These are phyloP conservation scores for Unio pictorum DNA, from an alignment of 2,888 invertebrate genomes.

Conservation along the genomic window DNA sequence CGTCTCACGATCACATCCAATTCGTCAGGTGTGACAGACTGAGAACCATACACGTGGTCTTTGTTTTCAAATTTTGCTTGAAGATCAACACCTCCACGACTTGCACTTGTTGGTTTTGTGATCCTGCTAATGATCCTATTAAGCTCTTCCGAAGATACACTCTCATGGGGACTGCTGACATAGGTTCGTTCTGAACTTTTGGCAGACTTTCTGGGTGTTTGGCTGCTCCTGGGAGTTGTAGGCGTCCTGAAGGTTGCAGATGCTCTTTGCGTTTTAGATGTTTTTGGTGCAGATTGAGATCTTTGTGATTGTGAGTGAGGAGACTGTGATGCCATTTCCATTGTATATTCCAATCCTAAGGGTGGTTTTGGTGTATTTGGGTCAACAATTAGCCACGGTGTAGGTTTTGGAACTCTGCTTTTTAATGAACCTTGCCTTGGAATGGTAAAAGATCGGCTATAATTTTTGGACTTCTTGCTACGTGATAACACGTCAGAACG, in stretches of 20 bases:
- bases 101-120: conserved; percentile 46
- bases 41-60: conserved; percentile 47
- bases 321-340: too few species aligned
- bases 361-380: conserved; percentile 4
- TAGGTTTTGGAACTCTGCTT: conserved; percentile 23
- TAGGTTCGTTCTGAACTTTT: conserved; percentile 16
- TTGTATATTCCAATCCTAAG: too few species aligned
- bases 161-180: conserved; percentile 26
- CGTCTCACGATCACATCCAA: conserved; percentile 48
- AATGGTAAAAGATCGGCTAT: too few species aligned
- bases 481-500: too few species aligned
- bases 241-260: too few species aligned
- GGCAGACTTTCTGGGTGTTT: conserved; percentile 10
- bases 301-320: too few species aligned
- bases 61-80: conserved; percentile 49
- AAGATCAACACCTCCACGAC: conserved; percentile 46
- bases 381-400: conserved; percentile 42
- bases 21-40: conserved; percentile 32
- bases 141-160: conserved; percentile 36
- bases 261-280: too few species aligned
- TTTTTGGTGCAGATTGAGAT: too few species aligned
- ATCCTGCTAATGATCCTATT: conserved; percentile 42
- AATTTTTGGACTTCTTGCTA: too few species aligned
- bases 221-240: too few species aligned
- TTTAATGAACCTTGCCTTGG: too few species aligned